Conservation (phyloP, 2,797 vertebrate species). For the Aviceda cuculoides region DNA sequence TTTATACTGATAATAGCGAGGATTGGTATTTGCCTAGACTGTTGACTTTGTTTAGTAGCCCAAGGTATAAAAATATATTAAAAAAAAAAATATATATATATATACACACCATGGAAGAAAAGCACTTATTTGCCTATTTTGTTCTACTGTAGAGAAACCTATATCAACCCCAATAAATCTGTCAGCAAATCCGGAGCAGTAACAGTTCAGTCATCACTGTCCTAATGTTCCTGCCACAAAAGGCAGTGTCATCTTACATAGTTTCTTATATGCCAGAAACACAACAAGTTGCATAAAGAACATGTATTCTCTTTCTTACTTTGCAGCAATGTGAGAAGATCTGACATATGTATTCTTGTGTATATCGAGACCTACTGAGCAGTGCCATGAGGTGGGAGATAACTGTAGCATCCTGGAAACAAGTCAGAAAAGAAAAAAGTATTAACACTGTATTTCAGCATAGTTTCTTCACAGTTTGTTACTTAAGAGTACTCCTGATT, state of each 20-base stretch:
- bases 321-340: constrained; percentile 99
- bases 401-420: constrained; percentile 89
- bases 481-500: background rate
- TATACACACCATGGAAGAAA: background rate
- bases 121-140: background rate
- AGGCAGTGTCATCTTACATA: background rate
- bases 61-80: background rate
- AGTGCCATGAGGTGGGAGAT: constrained; percentile 97
- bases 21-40: background rate
- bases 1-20: background rate
- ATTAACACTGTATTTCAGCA: constrained; percentile 37
- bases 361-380: constrained; percentile 90
- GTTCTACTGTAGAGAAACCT: background rate
- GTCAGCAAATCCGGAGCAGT: background rate
- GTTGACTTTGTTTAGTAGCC: background rate
- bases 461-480: background rate
- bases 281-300: background rate
- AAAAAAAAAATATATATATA: background rate
- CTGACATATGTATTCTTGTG: constrained; percentile 98
- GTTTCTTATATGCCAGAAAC: background rate
- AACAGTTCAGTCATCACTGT: background rate
- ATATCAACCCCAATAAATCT: background rate
- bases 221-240: background rate
- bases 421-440: constrained; percentile 8
- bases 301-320: constrained; percentile 75